phyloP scores from a whole-genome alignment of 2,797 vertebrate species.

The Mycteria americana region DNA sequence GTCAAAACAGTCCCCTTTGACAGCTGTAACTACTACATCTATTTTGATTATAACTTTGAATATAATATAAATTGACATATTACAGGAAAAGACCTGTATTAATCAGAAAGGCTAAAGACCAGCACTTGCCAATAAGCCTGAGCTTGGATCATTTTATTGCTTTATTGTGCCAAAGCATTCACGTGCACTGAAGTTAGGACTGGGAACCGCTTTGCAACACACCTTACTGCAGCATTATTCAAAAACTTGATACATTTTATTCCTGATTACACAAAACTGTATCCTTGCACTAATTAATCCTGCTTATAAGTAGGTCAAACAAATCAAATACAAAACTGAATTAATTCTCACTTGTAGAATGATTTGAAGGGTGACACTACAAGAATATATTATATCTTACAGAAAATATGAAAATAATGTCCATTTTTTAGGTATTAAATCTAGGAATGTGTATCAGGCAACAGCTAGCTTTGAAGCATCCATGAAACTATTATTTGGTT shows the following conservation, averaged over 20 bases:
- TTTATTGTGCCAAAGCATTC: conserved; percentile 29
- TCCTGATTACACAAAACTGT: not conserved
- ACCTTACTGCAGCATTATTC: not conserved
- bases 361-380: not conserved
- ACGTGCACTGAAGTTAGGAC: conserved; percentile 12
- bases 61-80: conserved; percentile 46
- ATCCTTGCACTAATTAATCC: not conserved
- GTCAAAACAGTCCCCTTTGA: not conserved
- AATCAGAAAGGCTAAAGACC: not conserved
- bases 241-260: not conserved
- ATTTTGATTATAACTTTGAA: conserved; percentile 32
- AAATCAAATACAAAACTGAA: not conserved
- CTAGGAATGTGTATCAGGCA: not conserved
- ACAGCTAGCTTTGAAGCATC: not conserved
- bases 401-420: not conserved
- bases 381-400: not conserved
- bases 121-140: not conserved
- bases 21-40: not conserved
- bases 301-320: not conserved
- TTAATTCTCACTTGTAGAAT: not conserved
- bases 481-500: not conserved
- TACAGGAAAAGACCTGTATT: conserved; percentile 13
- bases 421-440: not conserved
- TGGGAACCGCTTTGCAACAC: conserved; percentile 17
- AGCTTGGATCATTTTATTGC: not conserved